phyloP scores from a whole-genome alignment of 2,888 invertebrate species.

The Catocala fraxini region DNA sequence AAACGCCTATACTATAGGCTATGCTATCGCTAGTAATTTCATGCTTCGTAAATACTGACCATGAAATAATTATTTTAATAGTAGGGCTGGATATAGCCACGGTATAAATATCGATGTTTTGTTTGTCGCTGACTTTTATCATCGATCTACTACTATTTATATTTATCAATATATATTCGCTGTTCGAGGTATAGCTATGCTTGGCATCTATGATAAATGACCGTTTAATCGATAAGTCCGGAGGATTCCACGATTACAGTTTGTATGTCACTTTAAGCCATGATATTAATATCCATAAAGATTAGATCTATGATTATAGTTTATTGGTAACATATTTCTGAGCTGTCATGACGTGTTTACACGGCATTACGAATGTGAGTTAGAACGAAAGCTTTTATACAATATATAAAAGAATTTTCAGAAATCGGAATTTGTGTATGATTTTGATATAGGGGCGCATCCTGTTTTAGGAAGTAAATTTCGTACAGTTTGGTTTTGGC shows the following conservation, averaged over 20 bases:
- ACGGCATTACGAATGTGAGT: too few species aligned
- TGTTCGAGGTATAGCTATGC: conserved; percentile 20
- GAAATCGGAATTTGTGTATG: too few species aligned
- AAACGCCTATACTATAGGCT: not conserved
- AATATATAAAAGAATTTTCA: too few species aligned
- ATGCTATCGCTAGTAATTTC: conserved; percentile 31
- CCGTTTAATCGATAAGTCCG: not conserved
- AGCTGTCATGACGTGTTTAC: too few species aligned
- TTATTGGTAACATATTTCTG: not conserved
- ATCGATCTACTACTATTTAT: conserved; percentile 37
- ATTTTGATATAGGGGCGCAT: too few species aligned
- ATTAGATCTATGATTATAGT: not conserved
- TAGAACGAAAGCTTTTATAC: too few species aligned
- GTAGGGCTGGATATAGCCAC: conserved; percentile 8
- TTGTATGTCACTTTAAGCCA: not conserved
- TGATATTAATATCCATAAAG: not conserved
- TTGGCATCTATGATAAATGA: conserved; percentile 10
- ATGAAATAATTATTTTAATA: conserved; percentile 46
- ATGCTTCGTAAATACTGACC: conserved; percentile 42
- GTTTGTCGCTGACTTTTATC: conserved; percentile 22
- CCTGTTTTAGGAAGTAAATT: too few species aligned
- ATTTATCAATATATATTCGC: conserved; percentile 23
- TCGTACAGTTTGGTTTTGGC: too few species aligned
- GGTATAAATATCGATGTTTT: conserved; percentile 29
- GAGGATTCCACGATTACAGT: not conserved